Evolutionary conservation across 1,140 invertebrate genomes (phyloP), one percentile per base, ranked within the genome.

Genomic region (Melipona quadrifasciata): DNA sequence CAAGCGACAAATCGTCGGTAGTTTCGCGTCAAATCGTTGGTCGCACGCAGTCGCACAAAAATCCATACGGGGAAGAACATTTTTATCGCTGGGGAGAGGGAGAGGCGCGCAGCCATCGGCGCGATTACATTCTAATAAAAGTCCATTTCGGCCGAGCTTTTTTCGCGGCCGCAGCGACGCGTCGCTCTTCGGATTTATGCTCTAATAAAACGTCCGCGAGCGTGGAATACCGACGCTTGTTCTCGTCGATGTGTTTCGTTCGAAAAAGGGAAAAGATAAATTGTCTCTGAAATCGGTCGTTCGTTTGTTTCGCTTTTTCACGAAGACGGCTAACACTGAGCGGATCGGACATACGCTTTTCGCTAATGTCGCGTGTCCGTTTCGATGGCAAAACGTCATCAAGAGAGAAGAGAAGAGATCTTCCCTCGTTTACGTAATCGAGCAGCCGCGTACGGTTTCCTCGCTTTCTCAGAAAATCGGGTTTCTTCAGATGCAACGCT

Each of bases 41-140:
- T 57, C 34, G 65, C 10, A 11, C 72, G 39, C 71, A 47, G 64
- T 81, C 65, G 39, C 8, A 83, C 78, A 83, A 83, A 83, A 58
- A 57, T 57, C 51, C 61, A 58, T 70, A 21, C 51, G 51, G 8
- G 17, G n/a, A 24, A 57, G 2, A 67, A 83, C 75, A 55, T 61
- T 78, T 78, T 58, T 83, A 67, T 78, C 74, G n/a, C 34, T 0
- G 19, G 31, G 34, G 17, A 21, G 51, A 11, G 34, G 39, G 39
- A 47, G 39, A 47, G 12, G 12, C 19, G 8, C 1, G 24, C 5
- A 71, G n/a, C 34, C 70, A 31, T 39, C 31, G 12, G 21, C n/a
- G 21, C n/a, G 74, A 77, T 82, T 82, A 77, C 58, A 82, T 68
- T 77, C 61, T 82, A 77, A 82, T 82, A 82, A 77, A 82, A 77